These are phyloP conservation scores for Dromiciops gliroides DNA, from an alignment of 2,113 vertebrate species.

Conservation along the genomic window DNA sequence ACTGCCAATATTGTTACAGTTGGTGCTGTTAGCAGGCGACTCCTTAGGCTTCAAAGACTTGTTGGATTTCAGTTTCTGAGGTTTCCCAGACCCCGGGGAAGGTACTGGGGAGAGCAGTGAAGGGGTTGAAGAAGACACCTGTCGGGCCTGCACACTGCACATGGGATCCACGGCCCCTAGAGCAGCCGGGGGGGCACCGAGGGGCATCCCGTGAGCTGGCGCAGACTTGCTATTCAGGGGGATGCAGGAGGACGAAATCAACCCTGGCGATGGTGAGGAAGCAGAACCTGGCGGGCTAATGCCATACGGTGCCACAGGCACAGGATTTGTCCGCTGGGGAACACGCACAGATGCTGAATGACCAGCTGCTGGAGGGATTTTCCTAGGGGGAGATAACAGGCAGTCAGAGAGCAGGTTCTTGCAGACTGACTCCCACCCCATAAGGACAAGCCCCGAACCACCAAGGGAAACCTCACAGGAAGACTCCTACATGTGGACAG, in stretches of 20 bases:
- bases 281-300: conserved; percentile 88
- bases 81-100: conserved; percentile 92
- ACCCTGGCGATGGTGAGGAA: conserved; percentile 84
- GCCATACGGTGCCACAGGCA: conserved; percentile 84
- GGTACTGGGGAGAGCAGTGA: conserved; percentile 94
- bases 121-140: conserved; percentile 96
- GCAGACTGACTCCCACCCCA: fast-evolving
- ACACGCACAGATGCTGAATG: conserved; percentile 85
- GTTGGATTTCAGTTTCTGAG: conserved; percentile 93
- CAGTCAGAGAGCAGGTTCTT: too few relatives aligned
- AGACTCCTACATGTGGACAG: too few relatives aligned
- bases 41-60: conserved; percentile 93
- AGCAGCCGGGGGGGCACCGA: conserved; percentile 91
- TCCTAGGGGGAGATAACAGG: conserved; percentile 84
- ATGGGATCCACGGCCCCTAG: conserved; percentile 91
- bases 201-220: conserved; percentile 95
- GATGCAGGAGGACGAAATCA: conserved; percentile 87
- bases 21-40: conserved; percentile 86
- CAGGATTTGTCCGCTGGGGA: conserved; percentile 91
- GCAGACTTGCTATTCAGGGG: conserved; percentile 89
- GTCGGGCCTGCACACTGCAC: conserved; percentile 94
- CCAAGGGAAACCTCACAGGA: too few relatives aligned
- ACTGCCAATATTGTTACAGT: conserved; percentile 86
- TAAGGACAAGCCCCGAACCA: fast-evolving
- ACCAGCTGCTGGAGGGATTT: conserved; percentile 94